phyloP scores from a whole-genome alignment of 2,888 invertebrate species.

The Matsumyia berberina region DNA sequence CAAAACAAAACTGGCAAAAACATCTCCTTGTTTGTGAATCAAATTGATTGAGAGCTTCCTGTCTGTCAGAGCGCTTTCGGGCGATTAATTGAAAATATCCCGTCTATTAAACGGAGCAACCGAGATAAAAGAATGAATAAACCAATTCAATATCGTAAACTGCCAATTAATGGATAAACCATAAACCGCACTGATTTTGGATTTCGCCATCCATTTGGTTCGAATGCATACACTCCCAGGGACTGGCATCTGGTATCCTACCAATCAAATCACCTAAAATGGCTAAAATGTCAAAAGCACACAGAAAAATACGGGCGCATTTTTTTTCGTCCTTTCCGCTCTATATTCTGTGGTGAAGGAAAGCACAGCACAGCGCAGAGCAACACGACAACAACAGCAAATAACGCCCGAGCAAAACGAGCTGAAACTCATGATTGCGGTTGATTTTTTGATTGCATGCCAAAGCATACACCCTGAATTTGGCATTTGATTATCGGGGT shows the following conservation, averaged over 20 bases:
- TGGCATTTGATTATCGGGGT: constrained; percentile 67
- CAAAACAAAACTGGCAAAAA: no score
- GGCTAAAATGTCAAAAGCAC: constrained; percentile 71
- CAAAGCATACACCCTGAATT: constrained; percentile 64
- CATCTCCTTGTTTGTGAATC: no score
- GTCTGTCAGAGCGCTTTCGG: background rate
- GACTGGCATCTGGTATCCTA: constrained; percentile 28
- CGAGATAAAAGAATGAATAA: background rate
- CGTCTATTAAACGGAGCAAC: background rate
- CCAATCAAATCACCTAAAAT: constrained; percentile 68
- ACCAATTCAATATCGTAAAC: constrained; percentile 30
- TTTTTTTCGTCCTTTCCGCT: constrained; percentile 17
- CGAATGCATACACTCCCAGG: constrained; percentile 14
- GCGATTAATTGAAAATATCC: constrained; percentile 12
- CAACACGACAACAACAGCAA: constrained; percentile 27
- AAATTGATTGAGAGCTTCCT: background rate
- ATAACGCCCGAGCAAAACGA: constrained; percentile 32
- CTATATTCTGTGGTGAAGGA: constrained; percentile 32
- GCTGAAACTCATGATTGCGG: constrained; percentile 63
- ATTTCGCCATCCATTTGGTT: constrained; percentile 5
- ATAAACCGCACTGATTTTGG: constrained; percentile 21
- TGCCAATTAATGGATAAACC: constrained; percentile 31
- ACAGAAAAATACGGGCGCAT: constrained; percentile 28
- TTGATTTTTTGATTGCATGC: constrained; percentile 75
- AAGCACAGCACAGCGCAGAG: constrained; percentile 10